A percentile compares a stretch with the other conserved stretches of the same genome.
These are phyloP conservation scores for Cirrhinus mrigala DNA, from an alignment of 2,797 vertebrate genomes.

Conservation along the genomic window DNA sequence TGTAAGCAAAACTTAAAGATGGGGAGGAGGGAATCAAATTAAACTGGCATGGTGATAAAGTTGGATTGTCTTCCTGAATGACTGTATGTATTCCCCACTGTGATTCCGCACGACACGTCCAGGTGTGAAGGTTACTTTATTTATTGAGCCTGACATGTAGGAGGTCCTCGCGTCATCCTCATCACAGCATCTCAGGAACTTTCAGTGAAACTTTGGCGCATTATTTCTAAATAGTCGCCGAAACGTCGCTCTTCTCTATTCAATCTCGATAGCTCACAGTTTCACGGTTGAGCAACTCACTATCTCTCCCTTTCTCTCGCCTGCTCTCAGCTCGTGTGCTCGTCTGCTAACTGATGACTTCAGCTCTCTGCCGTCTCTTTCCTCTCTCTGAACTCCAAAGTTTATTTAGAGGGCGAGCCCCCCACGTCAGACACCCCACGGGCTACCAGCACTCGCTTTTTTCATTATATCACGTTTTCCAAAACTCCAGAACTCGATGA, in stretches of 20 bases:
- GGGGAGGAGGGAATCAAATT: slow-evolving; percentile 19
- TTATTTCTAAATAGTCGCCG: slow-evolving; percentile 29
- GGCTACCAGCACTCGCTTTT: slow-evolving; percentile 40
- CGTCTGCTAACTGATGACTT: slow-evolving; percentile 79
- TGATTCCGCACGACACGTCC: slow-evolving; percentile 71
- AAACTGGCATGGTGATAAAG: slow-evolving; percentile 43
- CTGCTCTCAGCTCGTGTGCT: slow-evolving; percentile 66
- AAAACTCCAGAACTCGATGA: neutral
- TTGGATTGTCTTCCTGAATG: slow-evolving; percentile 64
- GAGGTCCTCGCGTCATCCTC: slow-evolving; percentile 69
- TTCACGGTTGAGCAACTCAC: slow-evolving; percentile 57
- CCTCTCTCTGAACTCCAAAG: slow-evolving; percentile 71
- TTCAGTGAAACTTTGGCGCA: slow-evolving; percentile 20
- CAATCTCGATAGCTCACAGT: slow-evolving; percentile 47
- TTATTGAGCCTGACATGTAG: slow-evolving; percentile 63
- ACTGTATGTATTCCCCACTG: slow-evolving; percentile 55
- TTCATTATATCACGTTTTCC: slow-evolving; percentile 29
- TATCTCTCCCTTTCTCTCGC: slow-evolving; percentile 50
- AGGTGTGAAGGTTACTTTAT: slow-evolving; percentile 65
- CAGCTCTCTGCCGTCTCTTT: slow-evolving; percentile 72
- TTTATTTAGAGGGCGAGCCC: slow-evolving; percentile 83
- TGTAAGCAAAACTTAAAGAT: slow-evolving; percentile 33
- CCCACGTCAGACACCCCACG: slow-evolving; percentile 66
- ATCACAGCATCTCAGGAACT: slow-evolving; percentile 61
- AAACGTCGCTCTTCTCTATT: slow-evolving; percentile 45